phyloP scores from a whole-genome alignment of 1,140 invertebrate species.

The Radopholus similis region DNA sequence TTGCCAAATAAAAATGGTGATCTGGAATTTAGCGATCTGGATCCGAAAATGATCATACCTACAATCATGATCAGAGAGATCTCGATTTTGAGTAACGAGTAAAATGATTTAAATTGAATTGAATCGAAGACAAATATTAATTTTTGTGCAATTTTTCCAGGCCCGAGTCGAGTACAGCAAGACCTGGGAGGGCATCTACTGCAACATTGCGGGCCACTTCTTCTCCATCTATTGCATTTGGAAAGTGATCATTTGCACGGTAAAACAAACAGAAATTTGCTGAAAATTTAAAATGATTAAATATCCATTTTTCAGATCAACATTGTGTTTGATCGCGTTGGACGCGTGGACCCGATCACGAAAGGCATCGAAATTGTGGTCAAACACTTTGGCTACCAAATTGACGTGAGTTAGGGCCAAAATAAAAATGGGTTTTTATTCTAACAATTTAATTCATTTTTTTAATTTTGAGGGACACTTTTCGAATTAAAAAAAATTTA shows the following conservation, averaged over 20 bases:
- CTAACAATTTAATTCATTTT: slow-evolving; percentile 8
- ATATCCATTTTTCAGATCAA: slow-evolving; percentile 66
- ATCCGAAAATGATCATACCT: no score
- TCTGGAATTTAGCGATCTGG: no score
- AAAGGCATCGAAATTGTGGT: slow-evolving; percentile 92
- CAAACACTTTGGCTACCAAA: slow-evolving; percentile 89
- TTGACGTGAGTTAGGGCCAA: slow-evolving; percentile 72
- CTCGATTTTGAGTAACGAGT: no score
- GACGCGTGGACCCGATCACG: slow-evolving; percentile 96
- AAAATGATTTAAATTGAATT: no score
- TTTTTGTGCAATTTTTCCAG: slow-evolving; percentile 58
- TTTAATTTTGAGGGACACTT: background rate
- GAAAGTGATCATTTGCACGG: slow-evolving; percentile 93
- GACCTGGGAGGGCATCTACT: slow-evolving; percentile 96
- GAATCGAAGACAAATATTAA: no score
- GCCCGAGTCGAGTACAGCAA: slow-evolving; percentile 84
- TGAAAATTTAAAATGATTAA: no score
- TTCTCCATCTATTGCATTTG: slow-evolving; percentile 97
- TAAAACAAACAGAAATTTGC: no score
- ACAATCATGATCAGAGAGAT: no score
- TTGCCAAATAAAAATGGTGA: no score
- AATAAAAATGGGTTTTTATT: slow-evolving; percentile 32
- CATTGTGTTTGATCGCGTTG: slow-evolving; percentile 96
- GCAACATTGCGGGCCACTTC: slow-evolving; percentile 96
- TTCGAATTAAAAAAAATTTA: background rate